Conservation (phyloP, 2,888 invertebrate species). For the Acheta domesticus region DNA sequence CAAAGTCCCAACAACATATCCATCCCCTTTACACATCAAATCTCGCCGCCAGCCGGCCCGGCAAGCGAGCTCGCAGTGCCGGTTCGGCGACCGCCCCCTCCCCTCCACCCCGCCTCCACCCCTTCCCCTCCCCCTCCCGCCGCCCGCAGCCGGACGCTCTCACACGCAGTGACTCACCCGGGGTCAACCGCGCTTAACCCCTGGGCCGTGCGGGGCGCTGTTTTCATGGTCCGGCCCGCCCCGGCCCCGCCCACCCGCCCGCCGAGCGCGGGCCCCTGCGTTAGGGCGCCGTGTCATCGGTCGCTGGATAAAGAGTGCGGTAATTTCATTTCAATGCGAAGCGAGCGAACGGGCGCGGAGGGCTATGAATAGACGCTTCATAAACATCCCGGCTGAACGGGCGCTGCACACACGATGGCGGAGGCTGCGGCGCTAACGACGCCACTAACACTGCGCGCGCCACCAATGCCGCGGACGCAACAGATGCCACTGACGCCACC, state of each 20-base stretch:
- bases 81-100: no score
- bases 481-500: no score
- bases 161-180: not conserved
- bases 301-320: not conserved
- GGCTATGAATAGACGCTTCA: not conserved
- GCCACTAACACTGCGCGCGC: not conserved
- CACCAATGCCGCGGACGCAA: no score
- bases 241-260: not conserved
- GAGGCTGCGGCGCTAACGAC: not conserved
- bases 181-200: not conserved
- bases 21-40: no score
- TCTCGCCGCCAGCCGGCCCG: no score
- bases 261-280: not conserved
- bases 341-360: not conserved
- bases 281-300: not conserved
- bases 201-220: not conserved
- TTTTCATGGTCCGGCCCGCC: not conserved
- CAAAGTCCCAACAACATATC: no score
- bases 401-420: not conserved
- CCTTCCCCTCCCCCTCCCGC: no score
- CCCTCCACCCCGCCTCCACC: no score
- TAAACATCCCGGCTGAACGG: not conserved
- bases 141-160: no score
- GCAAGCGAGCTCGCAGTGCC: no score
- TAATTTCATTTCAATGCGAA: not conserved